Conservation (phyloP, 2,888 invertebrate species). For the Resseliella maxima region DNA sequence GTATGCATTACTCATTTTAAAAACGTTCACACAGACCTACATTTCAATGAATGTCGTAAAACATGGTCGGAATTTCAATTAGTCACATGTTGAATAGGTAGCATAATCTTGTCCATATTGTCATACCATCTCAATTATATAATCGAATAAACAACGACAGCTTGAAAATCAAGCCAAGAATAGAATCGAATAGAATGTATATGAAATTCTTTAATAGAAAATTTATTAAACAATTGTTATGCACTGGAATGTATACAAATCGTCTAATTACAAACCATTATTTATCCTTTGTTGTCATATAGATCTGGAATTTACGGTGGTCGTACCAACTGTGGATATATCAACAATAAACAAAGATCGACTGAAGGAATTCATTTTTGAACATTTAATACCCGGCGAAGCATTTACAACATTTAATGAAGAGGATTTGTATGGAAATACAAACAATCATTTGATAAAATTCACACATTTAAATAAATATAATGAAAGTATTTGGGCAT, state of each 20-base stretch:
- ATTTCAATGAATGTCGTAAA: neutral
- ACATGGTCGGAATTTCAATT: slow-evolving; percentile 39
- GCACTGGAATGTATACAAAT: neutral
- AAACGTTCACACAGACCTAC: slow-evolving; percentile 42
- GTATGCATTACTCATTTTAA: neutral
- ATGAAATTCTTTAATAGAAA: neutral
- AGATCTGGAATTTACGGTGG: slow-evolving; percentile 73
- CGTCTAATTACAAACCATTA: neutral
- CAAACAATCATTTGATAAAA: slow-evolving; percentile 68
- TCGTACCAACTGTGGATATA: slow-evolving; percentile 71
- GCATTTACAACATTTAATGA: slow-evolving; percentile 68
- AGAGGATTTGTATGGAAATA: slow-evolving; percentile 68
- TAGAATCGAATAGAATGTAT: neutral
- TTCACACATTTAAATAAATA: slow-evolving; percentile 67
- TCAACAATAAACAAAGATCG: slow-evolving; percentile 69
- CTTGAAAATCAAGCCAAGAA: slow-evolving; percentile 18
- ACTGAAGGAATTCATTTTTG: slow-evolving; percentile 71
- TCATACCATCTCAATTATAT: neutral
- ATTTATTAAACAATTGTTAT: neutral
- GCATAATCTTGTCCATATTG: neutral
- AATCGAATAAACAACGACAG: neutral
- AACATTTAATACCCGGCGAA: slow-evolving; percentile 72
- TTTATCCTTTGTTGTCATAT: slow-evolving; percentile 58
- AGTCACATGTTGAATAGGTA: neutral
- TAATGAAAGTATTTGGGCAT: slow-evolving; percentile 65